Evolutionary conservation across 2,888 invertebrate genomes (phyloP).

Genomic region (Aporophyla nigra): DNA sequence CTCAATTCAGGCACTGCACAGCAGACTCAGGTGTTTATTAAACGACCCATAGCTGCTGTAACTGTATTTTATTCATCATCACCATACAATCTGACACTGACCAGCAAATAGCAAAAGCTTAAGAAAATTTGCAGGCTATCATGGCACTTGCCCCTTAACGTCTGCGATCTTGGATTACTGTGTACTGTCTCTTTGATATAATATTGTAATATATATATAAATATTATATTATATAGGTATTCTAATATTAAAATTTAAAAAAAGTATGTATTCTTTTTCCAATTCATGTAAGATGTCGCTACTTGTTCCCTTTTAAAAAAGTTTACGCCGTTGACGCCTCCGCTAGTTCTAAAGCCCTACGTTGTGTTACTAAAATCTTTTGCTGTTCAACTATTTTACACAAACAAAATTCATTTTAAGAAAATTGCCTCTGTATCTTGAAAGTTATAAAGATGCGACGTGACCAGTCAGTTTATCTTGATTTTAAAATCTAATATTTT

Average conservation of each 20-base stretch:
- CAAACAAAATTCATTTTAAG: constrained; percentile 40
- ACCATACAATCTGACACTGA: too few species aligned
- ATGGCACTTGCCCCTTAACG: too few species aligned
- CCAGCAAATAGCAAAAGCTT: too few species aligned
- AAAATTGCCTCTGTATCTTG: constrained; percentile 44
- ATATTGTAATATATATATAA: too few species aligned
- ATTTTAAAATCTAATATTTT: constrained; percentile 23
- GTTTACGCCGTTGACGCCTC: neutral
- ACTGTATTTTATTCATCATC: too few species aligned
- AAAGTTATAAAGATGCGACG: constrained; percentile 36
- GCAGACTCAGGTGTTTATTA: too few species aligned
- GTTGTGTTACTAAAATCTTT: constrained; percentile 6
- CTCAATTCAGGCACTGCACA: too few species aligned
- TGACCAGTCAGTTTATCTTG: constrained; percentile 24
- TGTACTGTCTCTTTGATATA: too few species aligned
- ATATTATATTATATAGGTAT: too few species aligned
- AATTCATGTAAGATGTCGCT: neutral
- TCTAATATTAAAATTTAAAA: neutral
- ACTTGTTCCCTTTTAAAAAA: neutral
- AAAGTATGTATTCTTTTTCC: neutral
- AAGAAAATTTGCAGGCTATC: too few species aligned
- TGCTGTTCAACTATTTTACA: constrained; percentile 1
- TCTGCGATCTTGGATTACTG: too few species aligned
- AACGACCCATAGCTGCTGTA: too few species aligned
- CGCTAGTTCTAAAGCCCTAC: constrained; percentile 13